Evolutionary conservation across 2,888 invertebrate species (phyloP).

Genomic region (Elysia crispata): DNA sequence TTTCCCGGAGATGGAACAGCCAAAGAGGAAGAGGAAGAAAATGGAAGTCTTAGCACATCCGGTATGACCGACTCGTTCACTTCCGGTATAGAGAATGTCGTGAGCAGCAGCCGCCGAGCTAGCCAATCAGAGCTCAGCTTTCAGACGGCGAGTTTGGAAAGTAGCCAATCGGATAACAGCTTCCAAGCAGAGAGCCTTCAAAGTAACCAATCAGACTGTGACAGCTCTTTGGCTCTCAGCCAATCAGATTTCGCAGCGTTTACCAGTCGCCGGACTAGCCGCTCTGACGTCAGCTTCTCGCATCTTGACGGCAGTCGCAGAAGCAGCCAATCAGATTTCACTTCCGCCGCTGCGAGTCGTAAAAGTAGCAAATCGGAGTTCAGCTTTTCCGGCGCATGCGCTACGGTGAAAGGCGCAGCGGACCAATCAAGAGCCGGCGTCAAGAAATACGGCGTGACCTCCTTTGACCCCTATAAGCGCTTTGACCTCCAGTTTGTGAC

Average conservation of each 20-base stretch:
- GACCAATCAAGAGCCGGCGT: too few relatives aligned
- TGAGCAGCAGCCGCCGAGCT: slow-evolving; percentile 18
- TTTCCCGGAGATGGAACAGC: too few relatives aligned
- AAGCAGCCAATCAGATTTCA: slow-evolving; percentile 43
- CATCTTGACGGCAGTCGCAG: slow-evolving; percentile 19
- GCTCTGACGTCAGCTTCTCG: slow-evolving; percentile 26
- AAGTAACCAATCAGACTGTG: slow-evolving; percentile 1
- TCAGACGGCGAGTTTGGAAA: not conserved
- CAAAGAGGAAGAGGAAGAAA: too few relatives aligned
- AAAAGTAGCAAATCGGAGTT: slow-evolving; percentile 40
- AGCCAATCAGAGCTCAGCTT: slow-evolving; percentile 42
- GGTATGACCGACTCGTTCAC: too few relatives aligned
- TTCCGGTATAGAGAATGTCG: not conserved
- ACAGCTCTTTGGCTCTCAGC: not conserved
- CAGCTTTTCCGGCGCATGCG: not conserved
- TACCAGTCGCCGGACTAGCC: slow-evolving; percentile 24
- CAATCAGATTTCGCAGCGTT: slow-evolving; percentile 19
- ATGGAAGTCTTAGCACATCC: too few relatives aligned
- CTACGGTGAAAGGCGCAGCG: not conserved
- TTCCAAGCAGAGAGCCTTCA: not conserved
- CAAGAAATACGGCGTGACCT: slow-evolving; percentile 1
- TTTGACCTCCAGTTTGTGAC: slow-evolving; percentile 55
- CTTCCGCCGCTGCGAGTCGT: slow-evolving; percentile 35
- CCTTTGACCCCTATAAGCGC: slow-evolving; percentile 43
- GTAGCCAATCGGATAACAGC: slow-evolving; percentile 35